phyloP scores from a whole-genome alignment of 2,797 vertebrate species.

The Ctenopoma kingsleyae region DNA sequence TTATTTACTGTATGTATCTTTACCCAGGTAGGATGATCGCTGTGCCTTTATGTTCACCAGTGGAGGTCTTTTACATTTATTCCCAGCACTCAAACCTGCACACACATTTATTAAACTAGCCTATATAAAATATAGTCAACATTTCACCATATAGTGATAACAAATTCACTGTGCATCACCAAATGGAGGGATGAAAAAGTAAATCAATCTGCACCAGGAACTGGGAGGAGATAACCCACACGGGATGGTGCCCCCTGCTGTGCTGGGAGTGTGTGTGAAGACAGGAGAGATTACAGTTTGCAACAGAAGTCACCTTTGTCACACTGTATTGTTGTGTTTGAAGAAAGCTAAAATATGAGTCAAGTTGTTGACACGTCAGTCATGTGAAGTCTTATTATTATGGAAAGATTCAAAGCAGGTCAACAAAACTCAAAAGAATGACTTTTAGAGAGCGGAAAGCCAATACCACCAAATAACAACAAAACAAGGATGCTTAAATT shows the following conservation, averaged over 20 bases:
- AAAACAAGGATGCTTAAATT: constrained; percentile 3
- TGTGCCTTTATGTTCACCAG: constrained; percentile 39
- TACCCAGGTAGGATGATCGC: constrained; percentile 25
- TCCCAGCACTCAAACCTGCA: constrained; percentile 23
- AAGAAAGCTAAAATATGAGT: constrained; percentile 24
- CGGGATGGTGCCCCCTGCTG: constrained; percentile 51
- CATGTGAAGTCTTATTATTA: constrained; percentile 14
- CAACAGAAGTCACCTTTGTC: constrained; percentile 22
- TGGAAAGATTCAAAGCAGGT: constrained; percentile 1
- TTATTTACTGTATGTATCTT: constrained; percentile 28
- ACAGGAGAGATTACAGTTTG: constrained; percentile 33
- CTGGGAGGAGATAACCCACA: constrained; percentile 19
- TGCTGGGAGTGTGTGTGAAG: constrained; percentile 36
- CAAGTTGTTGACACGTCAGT: neutral
- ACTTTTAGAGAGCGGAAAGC: constrained; percentile 16
- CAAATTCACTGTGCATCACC: constrained; percentile 32
- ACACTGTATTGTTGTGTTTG: constrained; percentile 13
- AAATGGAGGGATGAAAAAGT: constrained; percentile 25
- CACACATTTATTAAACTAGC: constrained; percentile 10
- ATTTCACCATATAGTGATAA: constrained; percentile 31
- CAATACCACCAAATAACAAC: neutral
- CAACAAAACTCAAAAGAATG: constrained; percentile 12
- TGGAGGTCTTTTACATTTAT: constrained; percentile 19
- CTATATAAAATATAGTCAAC: constrained; percentile 15
- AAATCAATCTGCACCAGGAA: constrained; percentile 32